A percentile compares a stretch with the other conserved stretches of the same genome.
Conservation (phyloP, 2,113 vertebrate genomes). For the Cheilinus undulatus region DNA sequence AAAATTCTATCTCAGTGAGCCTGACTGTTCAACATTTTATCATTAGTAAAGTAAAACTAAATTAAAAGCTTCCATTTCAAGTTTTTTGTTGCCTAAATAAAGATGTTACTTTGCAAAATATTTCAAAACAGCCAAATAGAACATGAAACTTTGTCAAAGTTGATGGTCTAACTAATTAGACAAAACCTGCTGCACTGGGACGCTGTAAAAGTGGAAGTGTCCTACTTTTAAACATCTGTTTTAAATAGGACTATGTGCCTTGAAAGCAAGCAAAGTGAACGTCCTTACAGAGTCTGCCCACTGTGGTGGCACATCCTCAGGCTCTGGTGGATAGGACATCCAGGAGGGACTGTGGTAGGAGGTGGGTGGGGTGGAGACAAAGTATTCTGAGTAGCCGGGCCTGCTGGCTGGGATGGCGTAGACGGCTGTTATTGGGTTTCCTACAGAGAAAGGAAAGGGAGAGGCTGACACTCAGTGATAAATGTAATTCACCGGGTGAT, state of each 20-base stretch:
- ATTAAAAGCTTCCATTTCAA: not conserved
- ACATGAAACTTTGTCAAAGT: not conserved
- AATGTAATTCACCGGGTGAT: not conserved
- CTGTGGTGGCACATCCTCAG: slow-evolving; percentile 90
- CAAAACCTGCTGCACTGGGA: not conserved
- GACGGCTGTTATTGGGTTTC: slow-evolving; percentile 95
- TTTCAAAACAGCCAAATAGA: not conserved
- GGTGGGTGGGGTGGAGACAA: slow-evolving; percentile 91
- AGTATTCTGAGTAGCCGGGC: slow-evolving; percentile 92
- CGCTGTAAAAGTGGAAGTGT: not conserved
- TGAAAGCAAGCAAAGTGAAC: not conserved
- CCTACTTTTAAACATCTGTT: not conserved
- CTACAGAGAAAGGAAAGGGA: slow-evolving; percentile 71
- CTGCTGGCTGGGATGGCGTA: slow-evolving; percentile 96
- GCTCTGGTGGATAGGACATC: slow-evolving; percentile 96
- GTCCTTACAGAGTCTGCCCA: slow-evolving; percentile 96
- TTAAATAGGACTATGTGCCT: not conserved
- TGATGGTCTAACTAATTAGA: not conserved
- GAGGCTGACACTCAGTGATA: not conserved
- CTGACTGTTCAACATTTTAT: not conserved
- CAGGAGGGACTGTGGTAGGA: slow-evolving; percentile 95
- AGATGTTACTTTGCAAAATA: not conserved
- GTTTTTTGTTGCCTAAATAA: not conserved
- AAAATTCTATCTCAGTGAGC: not conserved
- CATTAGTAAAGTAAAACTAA: not conserved